Evolutionary conservation across 2,113 vertebrate genomes (phyloP).

Genomic region (Burhinus oedicnemus): DNA sequence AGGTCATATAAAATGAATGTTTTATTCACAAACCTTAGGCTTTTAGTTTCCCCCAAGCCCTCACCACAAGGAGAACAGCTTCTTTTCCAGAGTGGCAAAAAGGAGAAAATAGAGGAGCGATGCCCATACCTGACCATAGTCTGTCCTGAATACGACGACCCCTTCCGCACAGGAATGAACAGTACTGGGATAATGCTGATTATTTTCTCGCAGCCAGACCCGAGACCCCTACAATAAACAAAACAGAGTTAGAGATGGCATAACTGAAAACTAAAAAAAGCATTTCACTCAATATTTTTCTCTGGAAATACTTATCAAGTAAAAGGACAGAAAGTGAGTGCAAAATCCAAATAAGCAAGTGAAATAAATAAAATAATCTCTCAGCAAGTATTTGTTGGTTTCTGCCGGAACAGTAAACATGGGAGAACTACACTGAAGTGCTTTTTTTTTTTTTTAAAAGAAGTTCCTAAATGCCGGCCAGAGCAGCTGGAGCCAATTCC

Average conservation of each 20-base stretch:
- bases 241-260: neutral
- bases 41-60: neutral
- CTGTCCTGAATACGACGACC: constrained; percentile 86
- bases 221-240: constrained; percentile 84
- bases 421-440: neutral
- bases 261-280: neutral
- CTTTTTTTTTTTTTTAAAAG: neutral
- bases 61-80: neutral
- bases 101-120: neutral
- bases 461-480: neutral
- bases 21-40: neutral
- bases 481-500: constrained; percentile 20
- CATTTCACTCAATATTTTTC: neutral
- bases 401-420: neutral
- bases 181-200: constrained; percentile 90
- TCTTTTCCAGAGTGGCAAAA: neutral
- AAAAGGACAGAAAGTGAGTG: neutral
- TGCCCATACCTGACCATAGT: constrained; percentile 88
- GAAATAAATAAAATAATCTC: neutral
- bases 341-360: neutral
- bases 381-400: neutral
- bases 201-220: constrained; percentile 93
- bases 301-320: neutral
- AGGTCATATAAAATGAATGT: neutral
- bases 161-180: constrained; percentile 92